Conservation (phyloP, 2,797 vertebrate genomes). For the Sphaeramia orbicularis region DNA sequence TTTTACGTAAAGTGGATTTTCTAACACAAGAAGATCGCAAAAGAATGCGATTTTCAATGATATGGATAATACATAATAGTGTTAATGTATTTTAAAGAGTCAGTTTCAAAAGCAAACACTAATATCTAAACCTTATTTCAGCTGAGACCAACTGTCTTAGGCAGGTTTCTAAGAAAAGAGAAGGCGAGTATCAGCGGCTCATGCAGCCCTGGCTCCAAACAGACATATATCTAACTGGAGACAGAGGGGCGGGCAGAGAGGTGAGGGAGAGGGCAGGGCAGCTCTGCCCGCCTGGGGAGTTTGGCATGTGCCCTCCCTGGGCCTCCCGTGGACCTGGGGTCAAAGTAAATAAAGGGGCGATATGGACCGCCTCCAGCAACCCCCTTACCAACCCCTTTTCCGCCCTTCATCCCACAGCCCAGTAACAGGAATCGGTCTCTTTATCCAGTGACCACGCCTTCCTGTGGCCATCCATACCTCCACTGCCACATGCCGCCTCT, state of each 20-base stretch:
- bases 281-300: conserved; percentile 85
- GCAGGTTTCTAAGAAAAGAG: conserved; percentile 40
- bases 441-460: conserved; percentile 73
- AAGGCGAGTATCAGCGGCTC: conserved; percentile 45
- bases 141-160: conserved; percentile 26
- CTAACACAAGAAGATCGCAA: too few relatives aligned
- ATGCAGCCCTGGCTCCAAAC: conserved; percentile 56
- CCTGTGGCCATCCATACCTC: conserved; percentile 65
- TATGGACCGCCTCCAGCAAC: conserved; percentile 76
- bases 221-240: conserved; percentile 82
- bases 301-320: conserved; percentile 86
- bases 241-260: conserved; percentile 81
- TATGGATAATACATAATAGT: conserved; percentile 7
- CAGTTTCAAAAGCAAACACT: conserved; percentile 37
- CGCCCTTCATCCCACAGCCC: conserved; percentile 60
- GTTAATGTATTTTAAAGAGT: conserved; percentile 8
- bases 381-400: conserved; percentile 69
- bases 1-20: too few relatives aligned
- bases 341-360: conserved; percentile 86
- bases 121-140: conserved; percentile 39
- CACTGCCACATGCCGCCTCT: conserved; percentile 64
- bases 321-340: conserved; percentile 81
- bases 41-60: too few relatives aligned
- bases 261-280: conserved; percentile 82
- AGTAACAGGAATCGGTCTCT: conserved; percentile 73